phyloP scores from a whole-genome alignment of 2,113 vertebrate genomes.

The Proteles cristata region DNA sequence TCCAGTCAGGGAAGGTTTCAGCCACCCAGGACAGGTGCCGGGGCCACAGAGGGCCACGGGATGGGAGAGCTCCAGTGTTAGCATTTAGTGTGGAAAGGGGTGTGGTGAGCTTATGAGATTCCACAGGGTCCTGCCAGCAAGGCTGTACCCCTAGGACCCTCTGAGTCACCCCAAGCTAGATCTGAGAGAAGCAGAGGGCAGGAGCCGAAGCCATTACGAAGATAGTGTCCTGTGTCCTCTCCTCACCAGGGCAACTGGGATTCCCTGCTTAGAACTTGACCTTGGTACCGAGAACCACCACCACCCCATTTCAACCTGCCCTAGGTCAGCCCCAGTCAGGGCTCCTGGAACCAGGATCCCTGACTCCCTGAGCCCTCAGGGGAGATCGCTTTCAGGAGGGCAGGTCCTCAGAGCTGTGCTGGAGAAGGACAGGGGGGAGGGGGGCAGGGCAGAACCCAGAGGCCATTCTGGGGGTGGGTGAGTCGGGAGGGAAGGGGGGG shows the following conservation, averaged over 20 bases:
- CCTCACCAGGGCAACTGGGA: not conserved
- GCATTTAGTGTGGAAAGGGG: not conserved
- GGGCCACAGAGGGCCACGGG: not conserved
- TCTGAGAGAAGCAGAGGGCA: slow-evolving; percentile 27
- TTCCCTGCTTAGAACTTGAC: slow-evolving; percentile 20
- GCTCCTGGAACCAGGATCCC: slow-evolving; percentile 30
- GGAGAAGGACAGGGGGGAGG: slow-evolving; percentile 78
- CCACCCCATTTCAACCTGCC: not conserved
- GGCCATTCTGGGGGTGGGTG: slow-evolving; percentile 74
- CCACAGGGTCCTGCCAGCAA: not conserved
- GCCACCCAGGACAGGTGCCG: not conserved
- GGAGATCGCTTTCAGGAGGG: slow-evolving; percentile 29
- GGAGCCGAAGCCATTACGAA: slow-evolving; percentile 1
- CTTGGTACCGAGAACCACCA: not conserved
- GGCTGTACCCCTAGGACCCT: not conserved
- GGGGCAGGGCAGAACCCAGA: slow-evolving; percentile 76
- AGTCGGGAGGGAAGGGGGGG: slow-evolving; percentile 69
- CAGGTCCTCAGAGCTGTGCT: slow-evolving; percentile 72
- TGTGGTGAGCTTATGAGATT: not conserved
- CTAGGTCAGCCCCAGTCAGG: not conserved
- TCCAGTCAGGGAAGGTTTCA: not conserved
- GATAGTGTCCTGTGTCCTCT: not conserved
- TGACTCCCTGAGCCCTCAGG: not conserved
- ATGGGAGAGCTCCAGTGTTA: not conserved
- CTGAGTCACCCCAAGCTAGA: not conserved